phyloP scores from a whole-genome alignment of 1,140 invertebrate genomes.

The Cydia fagiglandana region DNA sequence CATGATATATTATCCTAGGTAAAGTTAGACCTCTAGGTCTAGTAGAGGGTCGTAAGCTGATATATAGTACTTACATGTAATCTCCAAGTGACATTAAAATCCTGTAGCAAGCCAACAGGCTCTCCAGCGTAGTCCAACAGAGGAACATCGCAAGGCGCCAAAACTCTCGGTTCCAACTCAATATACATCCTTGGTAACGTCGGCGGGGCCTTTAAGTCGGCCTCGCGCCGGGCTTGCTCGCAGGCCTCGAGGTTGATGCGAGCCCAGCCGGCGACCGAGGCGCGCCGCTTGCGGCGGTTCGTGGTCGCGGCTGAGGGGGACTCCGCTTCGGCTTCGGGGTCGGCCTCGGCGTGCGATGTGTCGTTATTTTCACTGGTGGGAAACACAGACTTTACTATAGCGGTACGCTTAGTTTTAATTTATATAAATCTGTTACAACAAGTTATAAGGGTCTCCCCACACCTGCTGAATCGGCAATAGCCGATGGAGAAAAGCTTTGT shows the following conservation, averaged over 20 bases:
- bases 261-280: slow-evolving; percentile 27
- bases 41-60: too few relatives aligned
- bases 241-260: slow-evolving; percentile 42
- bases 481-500: too few relatives aligned
- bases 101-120: slow-evolving; percentile 63
- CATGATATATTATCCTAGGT: too few relatives aligned
- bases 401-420: too few relatives aligned
- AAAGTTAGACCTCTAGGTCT: too few relatives aligned
- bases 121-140: slow-evolving; percentile 62
- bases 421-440: too few relatives aligned
- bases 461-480: too few relatives aligned
- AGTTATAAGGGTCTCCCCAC: too few relatives aligned
- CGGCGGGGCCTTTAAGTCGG: slow-evolving; percentile 51
- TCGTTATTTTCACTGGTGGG: slow-evolving; percentile 6
- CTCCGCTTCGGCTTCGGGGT: slow-evolving; percentile 21
- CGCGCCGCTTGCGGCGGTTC: slow-evolving; percentile 37
- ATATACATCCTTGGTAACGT: slow-evolving; percentile 62
- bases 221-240: slow-evolving; percentile 39
- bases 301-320: slow-evolving; percentile 33
- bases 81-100: slow-evolving; percentile 65
- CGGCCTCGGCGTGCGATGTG: slow-evolving; percentile 22
- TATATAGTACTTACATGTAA: slow-evolving; percentile 44
- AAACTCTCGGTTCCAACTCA: slow-evolving; percentile 64
- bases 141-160: slow-evolving; percentile 50
- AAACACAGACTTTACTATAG: background rate